phyloP scores from a whole-genome alignment of 2,888 invertebrate genomes.

The Xylota sylvarum region DNA sequence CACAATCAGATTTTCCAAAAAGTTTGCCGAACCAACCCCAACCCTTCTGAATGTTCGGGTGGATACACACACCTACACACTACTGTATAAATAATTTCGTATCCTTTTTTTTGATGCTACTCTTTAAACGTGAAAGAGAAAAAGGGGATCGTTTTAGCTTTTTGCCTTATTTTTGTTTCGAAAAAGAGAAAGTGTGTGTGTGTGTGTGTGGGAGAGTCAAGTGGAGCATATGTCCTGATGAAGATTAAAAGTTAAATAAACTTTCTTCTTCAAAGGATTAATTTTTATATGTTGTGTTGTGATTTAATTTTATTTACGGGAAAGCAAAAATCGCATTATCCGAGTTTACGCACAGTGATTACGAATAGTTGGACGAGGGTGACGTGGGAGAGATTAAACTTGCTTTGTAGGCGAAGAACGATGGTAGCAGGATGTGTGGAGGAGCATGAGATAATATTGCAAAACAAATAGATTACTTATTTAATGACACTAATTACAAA shows the following conservation, averaged over 20 bases:
- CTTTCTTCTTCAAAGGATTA: conserved; percentile 72
- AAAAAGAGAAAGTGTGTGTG: not conserved
- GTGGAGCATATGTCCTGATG: conserved; percentile 71
- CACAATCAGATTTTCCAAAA: conserved; percentile 68
- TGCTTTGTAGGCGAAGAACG: not conserved
- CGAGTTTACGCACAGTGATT: conserved; percentile 67
- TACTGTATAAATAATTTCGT: conserved; percentile 28
- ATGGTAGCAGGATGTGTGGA: too few species aligned
- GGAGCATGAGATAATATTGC: too few species aligned
- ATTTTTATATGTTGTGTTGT: conserved; percentile 62
- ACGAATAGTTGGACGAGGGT: conserved; percentile 53
- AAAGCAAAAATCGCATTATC: conserved; percentile 64
- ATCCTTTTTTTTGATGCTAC: conserved; percentile 22
- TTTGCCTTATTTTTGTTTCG: conserved; percentile 7
- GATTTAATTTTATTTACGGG: conserved; percentile 70
- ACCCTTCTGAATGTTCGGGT: not conserved
- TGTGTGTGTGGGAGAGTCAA: conserved; percentile 59
- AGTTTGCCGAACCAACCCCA: conserved; percentile 12
- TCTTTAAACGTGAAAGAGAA: conserved; percentile 28
- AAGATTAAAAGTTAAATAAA: conserved; percentile 75
- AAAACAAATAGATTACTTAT: too few species aligned
- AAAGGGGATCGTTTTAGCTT: conserved; percentile 41
- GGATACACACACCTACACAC: conserved; percentile 35
- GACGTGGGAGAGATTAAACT: not conserved
- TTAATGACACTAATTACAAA: too few species aligned